Percentiles rank a stretch among this genome's conserved stretches.
These are phyloP conservation scores for Muntiacus reevesi DNA, from an alignment of 2,113 vertebrate species.

Conservation along the genomic window DNA sequence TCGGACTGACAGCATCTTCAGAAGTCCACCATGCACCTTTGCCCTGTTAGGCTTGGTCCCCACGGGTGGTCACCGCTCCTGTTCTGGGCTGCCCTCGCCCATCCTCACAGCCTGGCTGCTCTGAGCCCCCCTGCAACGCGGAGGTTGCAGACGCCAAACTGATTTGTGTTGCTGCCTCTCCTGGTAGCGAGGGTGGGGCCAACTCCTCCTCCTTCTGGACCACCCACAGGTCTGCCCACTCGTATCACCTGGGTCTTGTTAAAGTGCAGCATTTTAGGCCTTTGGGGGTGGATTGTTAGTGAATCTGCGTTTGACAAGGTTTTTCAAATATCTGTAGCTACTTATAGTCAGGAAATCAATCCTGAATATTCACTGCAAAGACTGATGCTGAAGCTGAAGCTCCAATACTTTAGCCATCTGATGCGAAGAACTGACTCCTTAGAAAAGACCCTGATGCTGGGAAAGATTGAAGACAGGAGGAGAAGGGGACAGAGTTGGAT, in stretches of 20 bases:
- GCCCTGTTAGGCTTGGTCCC: background rate
- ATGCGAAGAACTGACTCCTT: background rate
- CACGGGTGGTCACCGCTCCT: background rate
- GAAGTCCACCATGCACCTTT: background rate
- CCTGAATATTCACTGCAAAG: background rate
- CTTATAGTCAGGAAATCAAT: background rate
- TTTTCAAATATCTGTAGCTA: background rate
- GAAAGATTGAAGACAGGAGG: background rate
- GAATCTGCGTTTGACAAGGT: background rate
- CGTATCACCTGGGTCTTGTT: background rate
- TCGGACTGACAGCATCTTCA: background rate
- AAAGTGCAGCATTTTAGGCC: background rate
- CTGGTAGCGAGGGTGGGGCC: background rate
- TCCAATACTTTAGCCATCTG: background rate
- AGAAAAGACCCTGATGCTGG: background rate
- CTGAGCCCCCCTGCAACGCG: accelerated
- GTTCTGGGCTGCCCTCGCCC: background rate
- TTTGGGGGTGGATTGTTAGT: background rate
- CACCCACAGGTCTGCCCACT: background rate
- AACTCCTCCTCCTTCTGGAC: background rate
- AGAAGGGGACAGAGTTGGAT: background rate
- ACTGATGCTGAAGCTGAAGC: background rate
- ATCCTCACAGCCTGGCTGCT: background rate
- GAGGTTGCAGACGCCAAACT: background rate
- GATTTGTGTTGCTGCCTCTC: background rate